Conservation (phyloP, 2,113 vertebrate genomes). For the Ictalurus furcatus region DNA sequence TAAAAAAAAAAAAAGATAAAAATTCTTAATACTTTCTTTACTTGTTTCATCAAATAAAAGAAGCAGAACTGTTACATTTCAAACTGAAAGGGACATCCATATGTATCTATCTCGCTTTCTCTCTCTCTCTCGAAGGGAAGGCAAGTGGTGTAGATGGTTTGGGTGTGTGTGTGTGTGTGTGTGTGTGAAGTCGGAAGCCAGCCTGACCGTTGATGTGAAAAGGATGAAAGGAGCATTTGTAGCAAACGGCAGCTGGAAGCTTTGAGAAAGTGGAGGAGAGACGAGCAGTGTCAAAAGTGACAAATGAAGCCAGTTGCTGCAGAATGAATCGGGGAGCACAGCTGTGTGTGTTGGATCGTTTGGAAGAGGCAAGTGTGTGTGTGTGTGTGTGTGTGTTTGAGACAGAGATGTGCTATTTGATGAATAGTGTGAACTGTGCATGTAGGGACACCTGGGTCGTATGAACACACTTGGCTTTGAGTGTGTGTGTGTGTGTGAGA, state of each 20-base stretch:
- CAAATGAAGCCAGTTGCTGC: slow-evolving; percentile 48
- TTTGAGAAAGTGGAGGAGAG: slow-evolving; percentile 39
- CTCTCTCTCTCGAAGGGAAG: not conserved
- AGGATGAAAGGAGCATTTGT: slow-evolving; percentile 51
- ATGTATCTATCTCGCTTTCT: not conserved
- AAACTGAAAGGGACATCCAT: not conserved
- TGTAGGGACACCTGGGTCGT: slow-evolving; percentile 41
- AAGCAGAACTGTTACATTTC: not conserved
- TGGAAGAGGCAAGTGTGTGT: slow-evolving; percentile 6
- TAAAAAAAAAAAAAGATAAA: not conserved
- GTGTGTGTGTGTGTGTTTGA: slow-evolving; percentile 28
- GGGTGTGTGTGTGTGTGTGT: slow-evolving; percentile 3
- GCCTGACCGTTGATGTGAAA: slow-evolving; percentile 16
- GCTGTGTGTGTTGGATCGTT: slow-evolving; percentile 47
- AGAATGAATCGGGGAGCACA: slow-evolving; percentile 54
- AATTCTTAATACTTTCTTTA: not conserved
- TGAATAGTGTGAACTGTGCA: slow-evolving; percentile 49
- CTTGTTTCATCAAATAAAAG: not conserved
- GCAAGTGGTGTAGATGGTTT: not conserved
- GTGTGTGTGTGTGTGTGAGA: not conserved
- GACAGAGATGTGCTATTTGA: slow-evolving; percentile 35
- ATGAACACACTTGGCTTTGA: not conserved
- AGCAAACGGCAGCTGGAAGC: slow-evolving; percentile 46
- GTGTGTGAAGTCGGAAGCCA: slow-evolving; percentile 29
- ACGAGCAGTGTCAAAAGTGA: slow-evolving; percentile 30